Evolutionary conservation across 2,797 vertebrate genomes (phyloP).

Genomic region (Aldrovandia affinis): DNA sequence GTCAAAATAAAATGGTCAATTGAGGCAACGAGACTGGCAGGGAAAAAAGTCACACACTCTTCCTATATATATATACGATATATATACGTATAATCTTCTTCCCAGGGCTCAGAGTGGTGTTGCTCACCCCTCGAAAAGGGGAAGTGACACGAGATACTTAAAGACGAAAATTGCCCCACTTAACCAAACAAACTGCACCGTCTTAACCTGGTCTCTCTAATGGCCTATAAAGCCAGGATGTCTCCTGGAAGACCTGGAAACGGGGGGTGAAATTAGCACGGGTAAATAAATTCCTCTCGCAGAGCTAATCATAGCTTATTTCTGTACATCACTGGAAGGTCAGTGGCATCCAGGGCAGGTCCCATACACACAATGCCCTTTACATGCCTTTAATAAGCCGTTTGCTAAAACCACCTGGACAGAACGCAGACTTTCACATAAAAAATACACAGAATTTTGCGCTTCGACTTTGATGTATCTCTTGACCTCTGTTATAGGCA

Average conservation of each 20-base stretch:
- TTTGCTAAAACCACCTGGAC: conserved; percentile 53
- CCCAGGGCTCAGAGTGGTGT: conserved; percentile 50
- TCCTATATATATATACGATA: too few relatives aligned
- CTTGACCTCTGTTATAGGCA: conserved; percentile 25
- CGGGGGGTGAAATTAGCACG: conserved; percentile 67
- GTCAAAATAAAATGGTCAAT: background rate
- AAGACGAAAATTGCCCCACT: conserved; percentile 74
- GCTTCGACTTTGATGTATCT: conserved; percentile 64
- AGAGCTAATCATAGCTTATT: conserved; percentile 64
- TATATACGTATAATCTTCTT: too few relatives aligned
- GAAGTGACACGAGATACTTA: conserved; percentile 74
- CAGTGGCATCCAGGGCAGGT: conserved; percentile 61
- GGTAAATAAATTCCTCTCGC: conserved; percentile 66
- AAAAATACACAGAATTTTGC: conserved; percentile 64
- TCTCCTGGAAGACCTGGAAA: conserved; percentile 68
- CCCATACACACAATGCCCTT: conserved; percentile 67
- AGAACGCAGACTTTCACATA: conserved; percentile 65
- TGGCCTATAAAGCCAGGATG: conserved; percentile 76
- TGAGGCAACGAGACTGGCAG: background rate
- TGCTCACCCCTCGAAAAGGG: conserved; percentile 62
- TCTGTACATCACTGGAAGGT: conserved; percentile 53
- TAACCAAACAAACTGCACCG: conserved; percentile 70
- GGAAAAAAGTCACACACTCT: background rate
- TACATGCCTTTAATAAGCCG: conserved; percentile 69
- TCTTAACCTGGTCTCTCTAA: conserved; percentile 63